Evolutionary conservation across 1,140 invertebrate genomes (phyloP).

Genomic region (Pachypeltis micranthus): DNA sequence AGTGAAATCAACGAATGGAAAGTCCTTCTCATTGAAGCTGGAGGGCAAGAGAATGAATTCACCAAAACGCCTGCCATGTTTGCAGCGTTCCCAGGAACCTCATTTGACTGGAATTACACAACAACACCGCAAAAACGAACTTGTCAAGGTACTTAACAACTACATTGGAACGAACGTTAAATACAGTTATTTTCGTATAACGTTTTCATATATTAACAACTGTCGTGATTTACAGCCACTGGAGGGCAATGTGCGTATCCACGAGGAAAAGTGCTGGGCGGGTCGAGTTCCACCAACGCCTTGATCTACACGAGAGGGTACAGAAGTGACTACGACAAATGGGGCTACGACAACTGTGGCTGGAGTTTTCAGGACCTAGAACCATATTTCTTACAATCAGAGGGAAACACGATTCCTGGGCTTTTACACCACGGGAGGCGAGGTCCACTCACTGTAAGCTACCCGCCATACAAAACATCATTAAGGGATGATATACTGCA

Average conservation of each 20-base stretch:
- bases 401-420: slow-evolving; percentile 37
- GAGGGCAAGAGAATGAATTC: slow-evolving; percentile 56
- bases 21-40: slow-evolving; percentile 61
- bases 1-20: slow-evolving; percentile 67
- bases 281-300: slow-evolving; percentile 47
- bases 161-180: too few species aligned
- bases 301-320: slow-evolving; percentile 55
- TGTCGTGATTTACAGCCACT: slow-evolving; percentile 5
- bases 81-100: slow-evolving; percentile 40
- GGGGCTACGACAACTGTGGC: slow-evolving; percentile 54
- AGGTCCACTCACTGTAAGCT: slow-evolving; percentile 64
- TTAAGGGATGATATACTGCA: slow-evolving; percentile 43
- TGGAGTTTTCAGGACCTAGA: slow-evolving; percentile 60
- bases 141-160: slow-evolving; percentile 3
- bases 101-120: slow-evolving; percentile 46
- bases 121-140: slow-evolving; percentile 29
- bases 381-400: slow-evolving; percentile 63
- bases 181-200: too few species aligned
- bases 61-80: slow-evolving; percentile 53
- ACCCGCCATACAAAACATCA: slow-evolving; percentile 37
- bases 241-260: slow-evolving; percentile 45
- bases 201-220: too few species aligned
- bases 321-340: slow-evolving; percentile 53
- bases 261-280: slow-evolving; percentile 40
- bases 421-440: slow-evolving; percentile 46